Conservation (phyloP, 2,113 vertebrate species). For the Eurystomus gularis region DNA sequence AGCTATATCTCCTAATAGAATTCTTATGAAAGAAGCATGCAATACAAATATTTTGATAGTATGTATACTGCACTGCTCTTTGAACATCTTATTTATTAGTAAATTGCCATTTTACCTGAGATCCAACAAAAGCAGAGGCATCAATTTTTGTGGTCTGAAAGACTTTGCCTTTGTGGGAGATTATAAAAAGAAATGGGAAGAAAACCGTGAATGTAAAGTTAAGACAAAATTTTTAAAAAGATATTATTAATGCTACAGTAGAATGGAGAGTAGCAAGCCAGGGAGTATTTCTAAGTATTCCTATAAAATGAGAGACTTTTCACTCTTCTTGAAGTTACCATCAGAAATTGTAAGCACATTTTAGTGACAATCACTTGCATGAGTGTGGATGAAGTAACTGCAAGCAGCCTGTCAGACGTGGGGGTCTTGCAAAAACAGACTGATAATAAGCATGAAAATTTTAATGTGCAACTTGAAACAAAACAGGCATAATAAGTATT, state of each 20-base stretch:
- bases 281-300: not conserved
- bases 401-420: not conserved
- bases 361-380: not conserved
- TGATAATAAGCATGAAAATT: not conserved
- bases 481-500: not conserved
- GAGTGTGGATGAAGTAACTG: not conserved
- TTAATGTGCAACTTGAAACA: not conserved
- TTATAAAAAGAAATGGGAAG: not conserved
- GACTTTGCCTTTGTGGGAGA: not conserved
- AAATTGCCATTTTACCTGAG: not conserved
- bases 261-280: not conserved
- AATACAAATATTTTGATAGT: not conserved
- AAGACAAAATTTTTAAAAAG: not conserved
- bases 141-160: not conserved
- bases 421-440: not conserved
- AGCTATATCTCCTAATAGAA: not conserved
- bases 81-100: not conserved
- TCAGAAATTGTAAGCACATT: not conserved
- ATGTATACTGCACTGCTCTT: not conserved
- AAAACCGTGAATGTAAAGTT: not conserved
- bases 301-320: not conserved
- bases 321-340: not conserved
- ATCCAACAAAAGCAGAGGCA: not conserved
- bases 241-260: not conserved
- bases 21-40: not conserved